Evolutionary conservation across 2,797 vertebrate species (phyloP).

Genomic region (Dryobates pubescens): DNA sequence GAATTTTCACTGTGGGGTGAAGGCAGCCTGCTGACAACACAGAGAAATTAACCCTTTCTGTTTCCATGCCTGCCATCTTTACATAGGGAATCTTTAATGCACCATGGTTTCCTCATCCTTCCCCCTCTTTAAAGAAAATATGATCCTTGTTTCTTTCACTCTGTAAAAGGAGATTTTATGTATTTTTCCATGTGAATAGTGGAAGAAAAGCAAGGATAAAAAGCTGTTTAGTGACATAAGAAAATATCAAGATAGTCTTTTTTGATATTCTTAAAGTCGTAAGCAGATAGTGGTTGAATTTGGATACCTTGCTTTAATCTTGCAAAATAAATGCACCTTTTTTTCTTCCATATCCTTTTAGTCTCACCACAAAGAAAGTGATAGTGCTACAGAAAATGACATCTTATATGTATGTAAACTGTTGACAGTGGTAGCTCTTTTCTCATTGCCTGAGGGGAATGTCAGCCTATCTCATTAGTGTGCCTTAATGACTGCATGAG

Average conservation of each 20-base stretch:
- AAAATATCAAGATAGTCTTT: background rate
- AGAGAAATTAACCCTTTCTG: constrained; percentile 54
- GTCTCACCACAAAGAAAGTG: background rate
- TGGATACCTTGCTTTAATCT: background rate
- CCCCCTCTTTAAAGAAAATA: background rate
- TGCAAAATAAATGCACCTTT: background rate
- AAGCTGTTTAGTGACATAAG: background rate
- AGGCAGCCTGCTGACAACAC: constrained; percentile 1
- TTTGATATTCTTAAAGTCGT: background rate
- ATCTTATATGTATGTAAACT: background rate
- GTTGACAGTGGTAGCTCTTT: background rate
- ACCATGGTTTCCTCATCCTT: background rate
- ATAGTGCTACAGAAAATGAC: background rate
- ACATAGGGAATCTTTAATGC: background rate
- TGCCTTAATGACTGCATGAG: background rate
- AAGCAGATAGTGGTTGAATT: background rate
- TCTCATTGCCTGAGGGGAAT: background rate
- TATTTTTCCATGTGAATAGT: background rate
- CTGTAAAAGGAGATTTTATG: background rate
- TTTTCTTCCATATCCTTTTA: background rate
- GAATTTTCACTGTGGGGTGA: constrained; percentile 58
- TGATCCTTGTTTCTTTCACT: background rate
- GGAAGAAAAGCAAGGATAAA: background rate
- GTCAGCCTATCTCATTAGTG: background rate
- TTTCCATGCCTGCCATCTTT: background rate